Percentiles rank a stretch among this genome's conserved stretches.
Evolutionary conservation across 2,888 invertebrate species (phyloP).

Genomic region (Pegoplata infirma): DNA sequence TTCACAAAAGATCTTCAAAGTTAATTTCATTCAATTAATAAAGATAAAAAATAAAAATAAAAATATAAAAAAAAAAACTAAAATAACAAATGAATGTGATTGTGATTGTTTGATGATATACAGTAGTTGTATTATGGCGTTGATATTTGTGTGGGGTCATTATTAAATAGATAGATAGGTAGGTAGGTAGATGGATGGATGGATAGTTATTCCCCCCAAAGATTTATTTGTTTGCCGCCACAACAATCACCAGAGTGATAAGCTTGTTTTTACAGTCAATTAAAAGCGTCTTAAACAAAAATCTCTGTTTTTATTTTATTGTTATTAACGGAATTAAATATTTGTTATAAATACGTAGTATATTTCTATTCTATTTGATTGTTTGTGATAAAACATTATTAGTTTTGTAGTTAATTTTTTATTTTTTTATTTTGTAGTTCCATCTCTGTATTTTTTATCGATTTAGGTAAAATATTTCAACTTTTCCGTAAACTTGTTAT

Average conservation of each 20-base stretch:
- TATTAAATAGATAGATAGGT: too few species aligned
- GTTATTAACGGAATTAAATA: neutral
- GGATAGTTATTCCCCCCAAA: neutral
- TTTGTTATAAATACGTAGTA: too few species aligned
- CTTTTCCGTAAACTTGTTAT: slow-evolving; percentile 59
- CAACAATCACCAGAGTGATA: slow-evolving; percentile 35
- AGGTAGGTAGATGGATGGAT: too few species aligned
- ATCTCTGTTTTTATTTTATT: slow-evolving; percentile 37
- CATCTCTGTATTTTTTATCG: neutral
- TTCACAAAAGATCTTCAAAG: slow-evolving; percentile 23
- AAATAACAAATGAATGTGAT: slow-evolving; percentile 24
- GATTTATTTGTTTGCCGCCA: slow-evolving; percentile 31
- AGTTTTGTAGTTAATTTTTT: neutral
- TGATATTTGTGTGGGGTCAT: slow-evolving; percentile 47
- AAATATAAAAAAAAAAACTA: neutral
- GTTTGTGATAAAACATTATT: neutral
- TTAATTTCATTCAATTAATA: slow-evolving; percentile 54
- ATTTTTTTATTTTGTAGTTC: neutral
- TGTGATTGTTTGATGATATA: slow-evolving; percentile 11
- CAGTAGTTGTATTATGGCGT: too few species aligned
- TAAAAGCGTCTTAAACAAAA: slow-evolving; percentile 59
- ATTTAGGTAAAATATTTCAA: slow-evolving; percentile 8
- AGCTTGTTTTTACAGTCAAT: slow-evolving; percentile 61
- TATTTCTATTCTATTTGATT: neutral
- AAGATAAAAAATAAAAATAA: slow-evolving; percentile 27